phyloP scores from a whole-genome alignment of 2,113 vertebrate species.

The Dipodomys merriami region DNA sequence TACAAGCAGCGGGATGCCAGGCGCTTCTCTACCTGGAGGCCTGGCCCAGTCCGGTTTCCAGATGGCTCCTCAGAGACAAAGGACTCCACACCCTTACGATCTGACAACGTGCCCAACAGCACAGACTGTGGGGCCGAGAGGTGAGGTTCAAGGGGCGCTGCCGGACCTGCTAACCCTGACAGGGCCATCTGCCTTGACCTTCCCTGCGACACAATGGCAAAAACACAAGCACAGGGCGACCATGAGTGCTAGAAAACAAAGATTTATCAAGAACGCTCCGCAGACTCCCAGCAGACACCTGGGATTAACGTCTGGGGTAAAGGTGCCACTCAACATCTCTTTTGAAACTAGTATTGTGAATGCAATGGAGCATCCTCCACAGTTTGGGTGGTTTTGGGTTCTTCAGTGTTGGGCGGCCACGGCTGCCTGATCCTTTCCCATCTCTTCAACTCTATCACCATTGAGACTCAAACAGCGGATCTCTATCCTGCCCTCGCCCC shows the following conservation, averaged over 20 bases:
- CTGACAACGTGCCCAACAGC: fast-evolving
- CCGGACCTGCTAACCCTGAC: too few relatives aligned
- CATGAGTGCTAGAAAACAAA: background rate
- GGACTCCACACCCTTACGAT: too few relatives aligned
- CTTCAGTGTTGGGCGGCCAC: background rate
- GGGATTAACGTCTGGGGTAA: background rate
- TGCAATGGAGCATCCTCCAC: background rate
- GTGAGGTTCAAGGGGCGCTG: fast-evolving
- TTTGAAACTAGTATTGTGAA: too few relatives aligned
- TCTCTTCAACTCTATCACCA: background rate
- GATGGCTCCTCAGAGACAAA: too few relatives aligned
- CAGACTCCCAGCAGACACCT: background rate
- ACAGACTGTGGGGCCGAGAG: background rate
- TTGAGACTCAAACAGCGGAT: background rate
- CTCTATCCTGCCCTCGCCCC: background rate
- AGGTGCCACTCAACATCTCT: background rate
- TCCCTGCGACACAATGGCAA: background rate
- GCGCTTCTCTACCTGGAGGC: background rate
- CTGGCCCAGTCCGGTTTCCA: background rate
- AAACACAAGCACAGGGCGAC: background rate
- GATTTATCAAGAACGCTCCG: background rate
- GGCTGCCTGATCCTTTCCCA: too few relatives aligned
- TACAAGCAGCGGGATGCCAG: fast-evolving
- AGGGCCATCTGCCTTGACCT: background rate
- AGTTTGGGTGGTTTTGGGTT: background rate